Percentiles rank a stretch among this genome's conserved stretches.
Conservation (phyloP, 2,888 invertebrate genomes). For the Cynaeus angustus region DNA sequence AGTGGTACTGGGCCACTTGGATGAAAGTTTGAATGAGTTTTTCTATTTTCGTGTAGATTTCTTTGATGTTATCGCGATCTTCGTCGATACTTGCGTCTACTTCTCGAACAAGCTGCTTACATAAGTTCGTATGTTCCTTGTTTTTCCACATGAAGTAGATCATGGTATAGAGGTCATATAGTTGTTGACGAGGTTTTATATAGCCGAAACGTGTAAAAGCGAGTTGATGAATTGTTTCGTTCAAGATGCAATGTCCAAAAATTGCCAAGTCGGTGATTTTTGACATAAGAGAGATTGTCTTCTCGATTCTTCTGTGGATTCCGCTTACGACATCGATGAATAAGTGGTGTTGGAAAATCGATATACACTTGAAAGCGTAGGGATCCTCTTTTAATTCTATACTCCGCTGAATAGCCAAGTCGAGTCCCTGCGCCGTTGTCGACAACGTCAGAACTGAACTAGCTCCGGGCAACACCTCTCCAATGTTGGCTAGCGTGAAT, state of each 20-base stretch:
- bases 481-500: conserved; percentile 82
- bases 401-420: conserved; percentile 54
- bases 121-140: conserved; percentile 34
- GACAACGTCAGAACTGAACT: conserved; percentile 73
- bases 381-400: conserved; percentile 15
- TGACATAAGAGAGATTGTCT: conserved; percentile 71
- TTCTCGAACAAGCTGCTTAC: conserved; percentile 54
- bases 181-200: conserved; percentile 54
- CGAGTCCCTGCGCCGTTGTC: conserved; percentile 46
- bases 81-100: conserved; percentile 66
- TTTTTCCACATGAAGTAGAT: conserved; percentile 35
- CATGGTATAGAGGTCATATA: conserved; percentile 57
- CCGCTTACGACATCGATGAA: conserved; percentile 64
- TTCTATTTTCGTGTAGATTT: conserved; percentile 68
- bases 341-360: conserved; percentile 65
- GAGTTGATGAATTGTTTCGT: conserved; percentile 72
- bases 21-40: conserved; percentile 33
- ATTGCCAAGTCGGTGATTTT: conserved; percentile 77
- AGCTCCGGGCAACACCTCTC: conserved; percentile 81
- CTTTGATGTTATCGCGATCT: conserved; percentile 58
- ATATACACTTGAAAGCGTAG: conserved; percentile 49
- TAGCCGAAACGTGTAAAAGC: conserved; percentile 73
- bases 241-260: conserved; percentile 77
- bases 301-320: conserved; percentile 67
- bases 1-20: conserved; percentile 53